phyloP scores from a whole-genome alignment of 1,140 invertebrate genomes.

The Drosophila ironensis region DNA sequence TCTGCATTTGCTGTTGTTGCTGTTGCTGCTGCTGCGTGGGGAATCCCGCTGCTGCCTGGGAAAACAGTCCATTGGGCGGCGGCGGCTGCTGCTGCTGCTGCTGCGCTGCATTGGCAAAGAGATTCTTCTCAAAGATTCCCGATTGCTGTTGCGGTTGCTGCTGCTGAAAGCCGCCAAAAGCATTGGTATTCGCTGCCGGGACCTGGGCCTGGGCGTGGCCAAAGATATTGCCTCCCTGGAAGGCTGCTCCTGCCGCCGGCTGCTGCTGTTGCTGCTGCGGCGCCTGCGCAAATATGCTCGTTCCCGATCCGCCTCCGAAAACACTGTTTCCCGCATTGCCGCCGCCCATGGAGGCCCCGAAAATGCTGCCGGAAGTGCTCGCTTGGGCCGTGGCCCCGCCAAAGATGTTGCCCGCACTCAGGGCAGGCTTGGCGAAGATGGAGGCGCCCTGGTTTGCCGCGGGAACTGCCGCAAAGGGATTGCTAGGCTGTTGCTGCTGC shows the following conservation, averaged over 20 bases:
- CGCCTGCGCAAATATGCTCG: too few relatives aligned
- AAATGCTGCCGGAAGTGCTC: slow-evolving; percentile 27
- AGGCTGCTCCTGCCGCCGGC: slow-evolving; percentile 3
- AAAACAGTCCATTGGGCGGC: slow-evolving; percentile 32
- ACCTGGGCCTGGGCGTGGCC: slow-evolving; percentile 12
- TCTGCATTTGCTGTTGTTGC: slow-evolving; percentile 18
- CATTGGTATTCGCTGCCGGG: slow-evolving; percentile 24
- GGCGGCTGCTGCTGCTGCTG: slow-evolving; percentile 16
- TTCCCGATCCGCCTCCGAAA: too few relatives aligned
- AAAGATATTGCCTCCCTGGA: slow-evolving; percentile 45
- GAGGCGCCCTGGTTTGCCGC: slow-evolving; percentile 2
- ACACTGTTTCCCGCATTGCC: not conserved
- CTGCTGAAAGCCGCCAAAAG: slow-evolving; percentile 44
- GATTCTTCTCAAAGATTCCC: slow-evolving; percentile 32
- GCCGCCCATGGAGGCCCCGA: slow-evolving; percentile 12
- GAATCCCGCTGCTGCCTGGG: slow-evolving; percentile 22
- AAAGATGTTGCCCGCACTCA: slow-evolving; percentile 42
- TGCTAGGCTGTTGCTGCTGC: slow-evolving; percentile 18
- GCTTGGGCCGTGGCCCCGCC: not conserved
- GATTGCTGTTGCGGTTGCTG: slow-evolving; percentile 14
- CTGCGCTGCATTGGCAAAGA: slow-evolving; percentile 24
- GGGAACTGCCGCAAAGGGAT: slow-evolving; percentile 34
- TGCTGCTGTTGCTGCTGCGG: slow-evolving; percentile 12
- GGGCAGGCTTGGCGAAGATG: slow-evolving; percentile 47
- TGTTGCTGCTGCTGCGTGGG: slow-evolving; percentile 26